Base-by-base conservation (phyloP, 2,113 vertebrate genomes). In the Caloenas nicobarica region DNA sequence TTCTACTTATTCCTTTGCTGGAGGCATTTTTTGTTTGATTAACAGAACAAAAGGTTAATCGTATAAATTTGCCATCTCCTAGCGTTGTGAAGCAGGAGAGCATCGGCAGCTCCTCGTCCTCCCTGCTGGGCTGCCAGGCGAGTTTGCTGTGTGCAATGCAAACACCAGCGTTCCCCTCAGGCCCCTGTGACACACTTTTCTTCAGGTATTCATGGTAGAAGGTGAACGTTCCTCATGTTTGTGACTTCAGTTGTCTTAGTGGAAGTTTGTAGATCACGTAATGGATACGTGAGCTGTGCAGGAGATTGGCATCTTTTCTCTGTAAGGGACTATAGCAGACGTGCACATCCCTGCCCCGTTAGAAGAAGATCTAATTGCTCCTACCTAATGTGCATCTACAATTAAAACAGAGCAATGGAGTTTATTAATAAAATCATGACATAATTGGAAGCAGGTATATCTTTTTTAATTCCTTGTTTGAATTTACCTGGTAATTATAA, bases 401-500 rank as follows among this genome's bases (percentile, higher is more conserved):
- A 94, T 93, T 58, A 87, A 87, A 87, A 74, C 44, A 31, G 51
- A 81, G 62, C 65, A 42, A 22, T 50, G 34, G 68, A 80, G 57
- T 61, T 46, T 93, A 86, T 61, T 76, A 70, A 91, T 86, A 89
- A 91, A 96, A 86, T 89, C 9, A 7, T 44, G 83, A 3, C 5
- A 7, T 58, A 76, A 70, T 76, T 78, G 34, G 31, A 91, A 74
- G 60, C 74, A 91, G 93, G 58, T 81, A 72, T 89, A 86, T 93
- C 80, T 95, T 88, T 89, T 80, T 72, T 93, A 95, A 97, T 97
- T 97, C 92, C 87, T 94, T 95, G 78, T 92, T 86, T 96, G 78
- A 95, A 96, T 97, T 97, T 96, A 96, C 96, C 96, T 97, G 79
- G 96, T 97, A 97, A 98, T 97, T 97, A 95, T 96, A 95, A 97